Evolutionary conservation across 1,140 invertebrate species (phyloP).

Genomic region (Drosophila quadrilineata): DNA sequence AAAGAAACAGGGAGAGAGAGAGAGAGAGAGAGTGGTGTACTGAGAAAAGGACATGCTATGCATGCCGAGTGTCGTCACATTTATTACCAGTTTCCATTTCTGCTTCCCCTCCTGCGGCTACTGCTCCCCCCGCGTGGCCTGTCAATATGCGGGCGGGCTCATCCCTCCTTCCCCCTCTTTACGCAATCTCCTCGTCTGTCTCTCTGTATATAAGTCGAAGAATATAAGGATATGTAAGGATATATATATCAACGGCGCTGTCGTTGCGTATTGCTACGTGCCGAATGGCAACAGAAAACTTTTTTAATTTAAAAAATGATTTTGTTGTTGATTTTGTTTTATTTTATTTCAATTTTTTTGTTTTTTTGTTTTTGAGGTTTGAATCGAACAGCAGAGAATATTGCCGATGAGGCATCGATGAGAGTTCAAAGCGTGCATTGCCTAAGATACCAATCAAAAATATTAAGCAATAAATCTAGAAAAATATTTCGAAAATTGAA

Average conservation of each 20-base stretch:
- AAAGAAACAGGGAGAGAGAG: not conserved
- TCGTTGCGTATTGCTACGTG: conserved; percentile 76
- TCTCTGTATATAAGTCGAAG: not conserved
- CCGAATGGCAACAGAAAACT: conserved; percentile 74
- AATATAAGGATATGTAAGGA: conserved; percentile 9
- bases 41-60: conserved; percentile 72
- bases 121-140: not conserved
- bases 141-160: conserved; percentile 39
- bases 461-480: conserved; percentile 25
- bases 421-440: conserved; percentile 59
- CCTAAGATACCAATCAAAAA: conserved; percentile 57
- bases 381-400: conserved; percentile 16
- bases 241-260: conserved; percentile 51
- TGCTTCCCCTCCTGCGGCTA: not conserved
- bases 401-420: conserved; percentile 32
- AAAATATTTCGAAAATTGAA: conserved; percentile 21
- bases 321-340: conserved; percentile 49
- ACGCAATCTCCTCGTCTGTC: no score
- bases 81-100: conserved; percentile 55
- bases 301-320: conserved; percentile 80
- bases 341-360: conserved; percentile 2
- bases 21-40: conserved; percentile 1
- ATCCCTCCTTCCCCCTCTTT: no score
- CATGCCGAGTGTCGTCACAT: conserved; percentile 71
- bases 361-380: no score